Conservation (phyloP, 2,797 vertebrate species). For the Galago senegalensis region DNA sequence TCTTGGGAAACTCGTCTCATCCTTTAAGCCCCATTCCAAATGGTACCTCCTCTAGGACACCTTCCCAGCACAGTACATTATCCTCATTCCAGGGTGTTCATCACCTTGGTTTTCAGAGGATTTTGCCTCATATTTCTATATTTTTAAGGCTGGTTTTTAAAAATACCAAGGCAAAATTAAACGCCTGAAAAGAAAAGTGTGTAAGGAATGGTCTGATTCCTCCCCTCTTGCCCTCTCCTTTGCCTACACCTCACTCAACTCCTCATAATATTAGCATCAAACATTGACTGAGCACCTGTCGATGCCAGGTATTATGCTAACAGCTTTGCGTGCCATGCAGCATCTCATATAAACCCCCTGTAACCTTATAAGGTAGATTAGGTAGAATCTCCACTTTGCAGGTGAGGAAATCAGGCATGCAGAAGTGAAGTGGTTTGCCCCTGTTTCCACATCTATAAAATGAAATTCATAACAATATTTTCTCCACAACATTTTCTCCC, state of each 20-base stretch:
- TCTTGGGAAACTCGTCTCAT: neutral
- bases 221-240: too few species aligned
- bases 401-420: neutral
- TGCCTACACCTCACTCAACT: neutral
- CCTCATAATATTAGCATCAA: neutral
- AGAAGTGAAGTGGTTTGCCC: neutral
- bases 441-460: constrained; percentile 11
- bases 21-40: neutral
- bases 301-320: neutral
- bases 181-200: neutral
- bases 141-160: constrained; percentile 23
- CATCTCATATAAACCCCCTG: neutral
- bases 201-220: neutral
- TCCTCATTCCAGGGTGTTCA: neutral
- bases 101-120: neutral
- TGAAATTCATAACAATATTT: neutral
- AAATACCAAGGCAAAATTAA: neutral
- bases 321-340: neutral
- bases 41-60: neutral
- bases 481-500: neutral
- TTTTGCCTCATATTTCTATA: neutral
- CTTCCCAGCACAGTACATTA: neutral
- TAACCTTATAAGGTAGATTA: neutral
- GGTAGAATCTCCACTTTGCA: neutral
- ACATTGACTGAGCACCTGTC: neutral